These are phyloP conservation scores for Metopia argyrocephala DNA, from an alignment of 2,888 invertebrate genomes.

Conservation along the genomic window DNA sequence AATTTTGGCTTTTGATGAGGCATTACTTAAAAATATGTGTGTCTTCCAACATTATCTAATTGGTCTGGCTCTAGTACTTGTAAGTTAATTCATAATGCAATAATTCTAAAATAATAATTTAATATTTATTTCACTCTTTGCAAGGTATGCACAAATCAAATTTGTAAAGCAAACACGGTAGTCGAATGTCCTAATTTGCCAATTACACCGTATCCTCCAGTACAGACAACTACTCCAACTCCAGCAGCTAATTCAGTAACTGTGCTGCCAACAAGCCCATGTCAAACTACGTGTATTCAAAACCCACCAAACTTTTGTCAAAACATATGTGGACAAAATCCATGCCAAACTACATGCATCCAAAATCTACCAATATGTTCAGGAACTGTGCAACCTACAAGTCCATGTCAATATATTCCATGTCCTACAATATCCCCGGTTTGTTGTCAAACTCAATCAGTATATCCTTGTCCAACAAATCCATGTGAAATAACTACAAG, in stretches of 20 bases:
- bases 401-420: neutral
- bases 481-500: neutral
- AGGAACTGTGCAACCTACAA: neutral
- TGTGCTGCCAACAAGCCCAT: conserved; percentile 5
- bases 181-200: conserved; percentile 18
- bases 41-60: neutral
- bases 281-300: neutral
- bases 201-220: conserved; percentile 28
- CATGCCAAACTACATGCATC: neutral
- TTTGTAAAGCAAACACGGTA: neutral
- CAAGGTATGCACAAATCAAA: neutral
- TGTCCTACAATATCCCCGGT: conserved; percentile 1
- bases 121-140: no score
- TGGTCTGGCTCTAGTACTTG: neutral
- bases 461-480: neutral
- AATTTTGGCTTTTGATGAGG: neutral
- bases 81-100: no score
- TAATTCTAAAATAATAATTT: neutral
- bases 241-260: neutral
- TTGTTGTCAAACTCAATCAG: neutral
- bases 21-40: neutral
- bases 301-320: neutral
- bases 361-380: no score
- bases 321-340: neutral
- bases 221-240: conserved; percentile 21